These are phyloP conservation scores for Pachypeltis micranthus DNA, from an alignment of 1,140 invertebrate species.

Conservation along the genomic window DNA sequence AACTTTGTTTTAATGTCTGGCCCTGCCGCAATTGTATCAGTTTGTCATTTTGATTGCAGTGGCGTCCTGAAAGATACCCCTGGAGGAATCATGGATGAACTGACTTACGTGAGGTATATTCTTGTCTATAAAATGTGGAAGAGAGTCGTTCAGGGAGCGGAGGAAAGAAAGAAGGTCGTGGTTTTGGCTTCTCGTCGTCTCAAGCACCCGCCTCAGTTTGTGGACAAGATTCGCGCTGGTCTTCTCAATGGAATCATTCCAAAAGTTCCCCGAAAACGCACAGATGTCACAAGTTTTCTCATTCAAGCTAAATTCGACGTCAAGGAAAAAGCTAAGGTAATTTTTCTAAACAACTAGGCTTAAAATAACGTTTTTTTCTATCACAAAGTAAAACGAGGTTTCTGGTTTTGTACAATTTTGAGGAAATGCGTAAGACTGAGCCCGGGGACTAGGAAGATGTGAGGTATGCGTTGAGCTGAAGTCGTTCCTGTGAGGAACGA, in stretches of 20 bases:
- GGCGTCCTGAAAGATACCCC: slow-evolving; percentile 19
- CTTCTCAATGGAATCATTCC: slow-evolving; percentile 17
- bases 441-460: too few relatives aligned
- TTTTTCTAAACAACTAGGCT: background rate
- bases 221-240: slow-evolving; percentile 9
- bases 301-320: slow-evolving; percentile 19
- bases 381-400: too few relatives aligned
- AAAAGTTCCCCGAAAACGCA: slow-evolving; percentile 5
- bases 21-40: too few relatives aligned
- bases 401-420: too few relatives aligned
- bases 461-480: too few relatives aligned
- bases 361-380: too few relatives aligned
- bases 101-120: slow-evolving; percentile 25
- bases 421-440: too few relatives aligned
- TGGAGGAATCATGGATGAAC: slow-evolving; percentile 6
- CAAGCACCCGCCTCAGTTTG: slow-evolving; percentile 16
- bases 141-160: slow-evolving; percentile 14
- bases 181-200: slow-evolving; percentile 19
- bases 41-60: too few relatives aligned
- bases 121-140: slow-evolving; percentile 29
- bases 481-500: too few relatives aligned
- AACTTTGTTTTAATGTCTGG: too few relatives aligned
- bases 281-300: slow-evolving; percentile 19
- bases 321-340: slow-evolving; percentile 18
- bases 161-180: slow-evolving; percentile 22